Base-by-base conservation (phyloP, 1,140 invertebrate genomes). In the Ceratosolen fusciceps region DNA sequence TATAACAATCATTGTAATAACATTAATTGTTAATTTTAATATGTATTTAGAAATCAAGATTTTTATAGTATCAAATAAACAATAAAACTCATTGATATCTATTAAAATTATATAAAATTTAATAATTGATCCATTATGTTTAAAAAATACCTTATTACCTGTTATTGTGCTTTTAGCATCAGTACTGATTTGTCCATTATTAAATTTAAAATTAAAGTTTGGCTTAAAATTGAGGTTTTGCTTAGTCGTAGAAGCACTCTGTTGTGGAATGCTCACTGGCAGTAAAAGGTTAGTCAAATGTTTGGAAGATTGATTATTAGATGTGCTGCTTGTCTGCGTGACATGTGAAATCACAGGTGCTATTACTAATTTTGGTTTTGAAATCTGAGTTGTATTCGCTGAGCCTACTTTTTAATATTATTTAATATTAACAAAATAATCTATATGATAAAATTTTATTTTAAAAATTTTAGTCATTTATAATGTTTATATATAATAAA, bases 141-240 rank as follows among this genome's bases (percentile, higher is more conserved):
- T 52, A 5, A 31, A 26, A 71, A 49, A 76, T 71, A 67, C 71
- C 80, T 56, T 49, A 56, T 47, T 86, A 88, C 92, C 89, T 81
- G 90, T 91, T 76, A 92, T 90, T n/a, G 88, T 87, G 74, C 88
- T 86, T 85, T 91, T 91, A 39, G 83, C 86, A 73, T 91, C 90
- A 26, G 85, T 83, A 73, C 86, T 90, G 56, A 92, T 85, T 82
- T 91, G 89, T 16, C 91, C 91, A 85, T 92, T 92, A 37, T 89
- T 89, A 54, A 93, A 90, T 85, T 92, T 92, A 67, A 92, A 86
- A 84, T 92, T 92, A 75, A 92, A 91, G 16, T 58, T 79, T 47
- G 39, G 71, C 21, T 80, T 76, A 39, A 71, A 68, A 76, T 58
- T 68, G 84, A 92, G 88, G 79, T 87, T 91, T 21, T 87, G 82